Conservation (phyloP, 1,140 invertebrate species). For the Homalodisca vitripennis region DNA sequence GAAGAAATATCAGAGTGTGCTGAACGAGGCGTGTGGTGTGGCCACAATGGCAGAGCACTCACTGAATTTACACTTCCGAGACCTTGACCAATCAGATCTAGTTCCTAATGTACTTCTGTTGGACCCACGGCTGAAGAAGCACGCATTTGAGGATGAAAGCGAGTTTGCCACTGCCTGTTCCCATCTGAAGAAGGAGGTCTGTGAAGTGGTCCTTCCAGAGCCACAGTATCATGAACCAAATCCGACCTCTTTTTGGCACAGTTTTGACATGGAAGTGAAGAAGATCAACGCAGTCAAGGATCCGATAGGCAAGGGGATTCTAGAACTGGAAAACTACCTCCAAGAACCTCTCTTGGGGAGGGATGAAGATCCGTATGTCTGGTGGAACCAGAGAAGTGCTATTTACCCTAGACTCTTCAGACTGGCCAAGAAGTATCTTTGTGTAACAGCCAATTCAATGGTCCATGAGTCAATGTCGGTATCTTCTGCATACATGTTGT, state of each 20-base stretch:
- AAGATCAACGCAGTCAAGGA: constrained; percentile 1
- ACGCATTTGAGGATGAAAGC: constrained; percentile 8
- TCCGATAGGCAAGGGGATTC: constrained; percentile 10
- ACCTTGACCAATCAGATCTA: not conserved
- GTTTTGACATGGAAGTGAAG: constrained; percentile 1
- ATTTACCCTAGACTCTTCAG: constrained; percentile 30
- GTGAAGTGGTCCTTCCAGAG: constrained; percentile 1
- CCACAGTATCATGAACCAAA: not conserved
- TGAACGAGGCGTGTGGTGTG: not conserved
- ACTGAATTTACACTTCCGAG: not conserved
- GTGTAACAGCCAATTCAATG: constrained; percentile 14
- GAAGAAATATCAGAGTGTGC: not conserved
- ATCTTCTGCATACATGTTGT: not conserved
- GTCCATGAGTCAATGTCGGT: not conserved
- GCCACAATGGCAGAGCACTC: not conserved
- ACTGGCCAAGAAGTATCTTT: constrained; percentile 29
- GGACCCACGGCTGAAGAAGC: constrained; percentile 12
- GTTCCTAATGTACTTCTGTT: not conserved
- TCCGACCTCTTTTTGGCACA: not conserved
- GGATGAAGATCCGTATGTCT: constrained; percentile 38
- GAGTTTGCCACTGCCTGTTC: not conserved
- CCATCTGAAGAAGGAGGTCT: constrained; percentile 9
- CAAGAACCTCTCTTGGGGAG: constrained; percentile 35
- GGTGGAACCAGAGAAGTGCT: constrained; percentile 41
- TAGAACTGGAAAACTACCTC: constrained; percentile 40